Percentiles rank a stretch among this genome's conserved stretches.
Conservation (phyloP, 1,140 invertebrate genomes). For the Drosophila rufa region DNA sequence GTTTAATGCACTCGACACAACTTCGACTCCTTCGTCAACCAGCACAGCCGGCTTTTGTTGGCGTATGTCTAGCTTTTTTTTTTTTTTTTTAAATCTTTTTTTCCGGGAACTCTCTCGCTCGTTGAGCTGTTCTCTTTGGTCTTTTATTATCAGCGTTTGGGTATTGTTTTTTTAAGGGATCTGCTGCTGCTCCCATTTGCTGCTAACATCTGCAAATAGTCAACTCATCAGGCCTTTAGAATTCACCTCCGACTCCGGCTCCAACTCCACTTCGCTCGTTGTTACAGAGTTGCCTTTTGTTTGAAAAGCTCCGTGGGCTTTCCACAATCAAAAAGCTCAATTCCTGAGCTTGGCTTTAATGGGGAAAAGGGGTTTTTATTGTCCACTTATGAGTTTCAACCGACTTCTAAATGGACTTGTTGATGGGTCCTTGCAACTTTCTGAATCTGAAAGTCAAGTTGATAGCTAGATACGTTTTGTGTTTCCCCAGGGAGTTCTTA, state of each 20-base stretch:
- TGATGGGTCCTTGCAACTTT: conserved; percentile 35
- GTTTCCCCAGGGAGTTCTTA: neutral
- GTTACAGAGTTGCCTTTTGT: conserved; percentile 18
- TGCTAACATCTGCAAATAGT: conserved; percentile 55
- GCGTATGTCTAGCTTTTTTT: conserved; percentile 52
- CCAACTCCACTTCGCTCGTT: neutral
- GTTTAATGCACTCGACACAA: conserved; percentile 73
- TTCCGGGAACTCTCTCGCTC: conserved; percentile 8
- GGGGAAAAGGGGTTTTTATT: conserved; percentile 23
- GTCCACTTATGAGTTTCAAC: conserved; percentile 43
- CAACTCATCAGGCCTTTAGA: conserved; percentile 41
- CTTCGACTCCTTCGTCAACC: conserved; percentile 6
- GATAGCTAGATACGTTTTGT: conserved; percentile 7
- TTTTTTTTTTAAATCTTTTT: conserved; percentile 8
- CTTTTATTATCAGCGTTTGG: conserved; percentile 45
- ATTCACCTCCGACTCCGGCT: neutral
- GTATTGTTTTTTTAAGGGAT: conserved; percentile 35
- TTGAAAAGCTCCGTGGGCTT: conserved; percentile 31
- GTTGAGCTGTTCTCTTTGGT: conserved; percentile 22
- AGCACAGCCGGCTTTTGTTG: conserved; percentile 56
- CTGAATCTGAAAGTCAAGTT: conserved; percentile 37
- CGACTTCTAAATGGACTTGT: conserved; percentile 39
- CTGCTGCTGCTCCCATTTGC: conserved; percentile 25
- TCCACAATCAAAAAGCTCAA: conserved; percentile 42
- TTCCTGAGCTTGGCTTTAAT: conserved; percentile 23